Evolutionary conservation across 2,888 invertebrate genomes (phyloP).

Genomic region (Acleris cristana): DNA sequence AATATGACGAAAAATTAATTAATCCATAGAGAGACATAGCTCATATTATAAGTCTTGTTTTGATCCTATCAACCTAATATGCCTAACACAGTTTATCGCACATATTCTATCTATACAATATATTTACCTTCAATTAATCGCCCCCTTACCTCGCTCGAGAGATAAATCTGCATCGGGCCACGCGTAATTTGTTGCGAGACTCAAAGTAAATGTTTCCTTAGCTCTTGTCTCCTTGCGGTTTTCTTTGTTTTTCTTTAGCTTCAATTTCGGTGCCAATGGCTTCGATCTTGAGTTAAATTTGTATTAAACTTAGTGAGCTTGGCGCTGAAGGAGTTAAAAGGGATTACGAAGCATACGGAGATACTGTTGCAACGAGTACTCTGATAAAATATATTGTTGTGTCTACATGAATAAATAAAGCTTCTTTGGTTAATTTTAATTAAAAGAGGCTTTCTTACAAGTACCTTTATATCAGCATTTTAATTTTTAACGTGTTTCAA

Average conservation of each 20-base stretch:
- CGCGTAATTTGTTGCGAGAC: conserved; percentile 20
- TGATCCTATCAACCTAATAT: not conserved
- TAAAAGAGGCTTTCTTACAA: too few relatives aligned
- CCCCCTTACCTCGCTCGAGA: not conserved
- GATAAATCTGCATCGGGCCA: conserved; percentile 10
- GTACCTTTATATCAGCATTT: too few relatives aligned
- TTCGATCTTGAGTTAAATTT: not conserved
- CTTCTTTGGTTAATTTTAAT: too few relatives aligned
- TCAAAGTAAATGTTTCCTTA: conserved; percentile 23
- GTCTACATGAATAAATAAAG: too few relatives aligned
- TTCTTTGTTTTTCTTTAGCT: conserved; percentile 24
- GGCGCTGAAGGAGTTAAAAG: too few relatives aligned
- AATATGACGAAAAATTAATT: too few relatives aligned
- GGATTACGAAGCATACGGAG: conserved; percentile 12
- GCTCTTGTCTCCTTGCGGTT: conserved; percentile 21
- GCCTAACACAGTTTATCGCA: not conserved
- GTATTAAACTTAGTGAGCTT: not conserved
- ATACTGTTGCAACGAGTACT: not conserved
- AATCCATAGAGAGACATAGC: too few relatives aligned
- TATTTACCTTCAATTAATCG: conserved; percentile 6
- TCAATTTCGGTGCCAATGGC: not conserved
- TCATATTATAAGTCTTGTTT: too few relatives aligned
- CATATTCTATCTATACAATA: not conserved
- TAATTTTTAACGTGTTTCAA: too few relatives aligned
- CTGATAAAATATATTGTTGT: not conserved